These are phyloP conservation scores for Aphelocoma californica DNA, from an alignment of 2,797 vertebrate species.

Conservation along the genomic window DNA sequence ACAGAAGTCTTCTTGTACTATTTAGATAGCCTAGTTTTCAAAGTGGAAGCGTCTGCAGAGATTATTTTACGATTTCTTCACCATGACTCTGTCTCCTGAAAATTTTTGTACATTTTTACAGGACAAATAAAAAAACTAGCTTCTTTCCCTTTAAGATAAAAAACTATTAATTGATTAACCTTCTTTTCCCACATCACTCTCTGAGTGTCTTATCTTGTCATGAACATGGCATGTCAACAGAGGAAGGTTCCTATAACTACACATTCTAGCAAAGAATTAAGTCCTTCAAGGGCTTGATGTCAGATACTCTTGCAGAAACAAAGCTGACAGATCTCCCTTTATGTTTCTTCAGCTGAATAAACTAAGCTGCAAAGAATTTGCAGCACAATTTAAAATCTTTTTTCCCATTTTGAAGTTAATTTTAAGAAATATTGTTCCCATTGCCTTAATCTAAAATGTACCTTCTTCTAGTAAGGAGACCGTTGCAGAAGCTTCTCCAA, in stretches of 20 bases:
- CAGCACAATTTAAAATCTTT: background rate
- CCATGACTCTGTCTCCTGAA: background rate
- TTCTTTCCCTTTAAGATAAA: background rate
- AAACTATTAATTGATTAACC: background rate
- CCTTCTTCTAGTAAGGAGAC: constrained; percentile 92
- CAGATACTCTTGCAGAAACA: background rate
- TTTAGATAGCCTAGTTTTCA: background rate
- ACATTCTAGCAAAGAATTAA: background rate
- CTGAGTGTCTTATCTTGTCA: background rate
- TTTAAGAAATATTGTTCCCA: background rate
- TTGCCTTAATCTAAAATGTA: constrained; percentile 32
- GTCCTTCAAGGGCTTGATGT: background rate
- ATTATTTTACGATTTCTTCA: background rate
- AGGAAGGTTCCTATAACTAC: background rate
- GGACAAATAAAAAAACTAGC: background rate
- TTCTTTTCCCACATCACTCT: background rate
- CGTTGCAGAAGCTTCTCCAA: constrained; percentile 89
- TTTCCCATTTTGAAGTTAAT: background rate
- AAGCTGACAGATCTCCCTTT: background rate
- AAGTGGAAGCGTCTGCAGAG: background rate
- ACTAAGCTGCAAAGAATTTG: background rate
- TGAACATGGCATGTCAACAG: background rate
- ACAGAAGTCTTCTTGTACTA: background rate
- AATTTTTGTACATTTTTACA: background rate
- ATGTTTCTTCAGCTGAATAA: background rate